Evolutionary conservation across 2,113 vertebrate genomes (phyloP), one percentile per base, ranked within the genome.

Genomic region (Pipra filicauda): DNA sequence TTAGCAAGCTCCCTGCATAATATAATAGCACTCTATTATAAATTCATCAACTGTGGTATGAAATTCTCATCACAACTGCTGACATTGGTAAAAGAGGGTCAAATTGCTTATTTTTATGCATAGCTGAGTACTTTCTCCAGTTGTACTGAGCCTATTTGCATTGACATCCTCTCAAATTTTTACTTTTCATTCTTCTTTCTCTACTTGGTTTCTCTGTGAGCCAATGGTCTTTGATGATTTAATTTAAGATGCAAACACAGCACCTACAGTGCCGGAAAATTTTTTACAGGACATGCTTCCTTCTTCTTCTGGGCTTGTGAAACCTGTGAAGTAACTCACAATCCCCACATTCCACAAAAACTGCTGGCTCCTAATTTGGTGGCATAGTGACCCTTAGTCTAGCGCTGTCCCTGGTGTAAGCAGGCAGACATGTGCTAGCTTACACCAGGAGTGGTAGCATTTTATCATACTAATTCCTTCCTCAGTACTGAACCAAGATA

Each of bases 71-170:
- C 15, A 7, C 26, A 83, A 15, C 64, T 12, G 2, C 51, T 71
- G 69, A 73, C 35, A 85, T 35, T 89, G 64, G 16, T 88, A 51
- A 90, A 95, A 79, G 28, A 81, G 28, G 17, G 51, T 93, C 65
- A 93, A 90, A 88, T 28, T 66, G 7, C 65, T 95, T 17, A 87
- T 90, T 96, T 91, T 87, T 86, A 52, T 43, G 27, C 35, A n/a
- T 88, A 82, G 43, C 70, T 92, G 59, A 81, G 55, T 74, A 31
- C 30, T 58, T 76, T 72, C 15, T 37, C 12, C 31, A 28, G 7
- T 70, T 83, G 30, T 43, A 14, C 22, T 78, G 10, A 46, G 55
- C 82, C 66, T 82, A 11, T 92, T 75, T 83, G 14, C 9, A 12
- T 35, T 85, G 80, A 37, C 14, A 52, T 48, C 14, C 14, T 85